Evolutionary conservation across 2,113 vertebrate genomes (phyloP).

Genomic region (Misgurnus mizolepis): DNA sequence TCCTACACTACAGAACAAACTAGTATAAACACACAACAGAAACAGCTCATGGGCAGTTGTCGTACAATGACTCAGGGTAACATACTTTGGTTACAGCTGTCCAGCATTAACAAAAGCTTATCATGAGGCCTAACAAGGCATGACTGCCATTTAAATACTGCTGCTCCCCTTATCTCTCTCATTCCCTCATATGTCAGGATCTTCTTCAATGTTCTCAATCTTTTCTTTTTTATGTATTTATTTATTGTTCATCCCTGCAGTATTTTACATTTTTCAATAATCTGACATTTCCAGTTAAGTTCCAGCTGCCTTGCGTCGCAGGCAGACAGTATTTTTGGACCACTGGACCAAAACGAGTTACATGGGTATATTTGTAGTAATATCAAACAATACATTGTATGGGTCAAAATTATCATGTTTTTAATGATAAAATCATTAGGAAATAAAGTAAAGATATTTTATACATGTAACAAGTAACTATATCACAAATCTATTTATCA

Average conservation of each 20-base stretch:
- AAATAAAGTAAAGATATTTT: too few relatives aligned
- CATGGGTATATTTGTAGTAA: too few relatives aligned
- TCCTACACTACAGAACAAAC: not conserved
- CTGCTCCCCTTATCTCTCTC: conserved; percentile 11
- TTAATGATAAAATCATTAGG: too few relatives aligned
- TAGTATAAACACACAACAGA: conserved; percentile 18
- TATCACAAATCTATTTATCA: too few relatives aligned
- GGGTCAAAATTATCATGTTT: too few relatives aligned
- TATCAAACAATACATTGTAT: too few relatives aligned
- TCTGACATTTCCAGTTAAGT: not conserved
- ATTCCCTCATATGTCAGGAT: not conserved
- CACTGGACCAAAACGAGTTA: too few relatives aligned
- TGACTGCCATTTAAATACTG: conserved; percentile 52
- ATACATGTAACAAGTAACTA: too few relatives aligned
- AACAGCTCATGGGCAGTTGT: conserved; percentile 30
- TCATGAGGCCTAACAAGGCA: conserved; percentile 55
- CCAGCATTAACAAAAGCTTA: conserved; percentile 62
- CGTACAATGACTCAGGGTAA: conserved; percentile 63
- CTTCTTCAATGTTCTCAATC: not conserved
- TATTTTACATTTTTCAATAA: not conserved
- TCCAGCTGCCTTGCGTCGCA: not conserved
- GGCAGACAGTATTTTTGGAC: too few relatives aligned
- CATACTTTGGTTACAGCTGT: conserved; percentile 64
- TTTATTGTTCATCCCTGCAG: not conserved
- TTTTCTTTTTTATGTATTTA: not conserved